These are phyloP conservation scores for Conchocele bisecta DNA, from an alignment of 2,888 invertebrate genomes.

Conservation along the genomic window DNA sequence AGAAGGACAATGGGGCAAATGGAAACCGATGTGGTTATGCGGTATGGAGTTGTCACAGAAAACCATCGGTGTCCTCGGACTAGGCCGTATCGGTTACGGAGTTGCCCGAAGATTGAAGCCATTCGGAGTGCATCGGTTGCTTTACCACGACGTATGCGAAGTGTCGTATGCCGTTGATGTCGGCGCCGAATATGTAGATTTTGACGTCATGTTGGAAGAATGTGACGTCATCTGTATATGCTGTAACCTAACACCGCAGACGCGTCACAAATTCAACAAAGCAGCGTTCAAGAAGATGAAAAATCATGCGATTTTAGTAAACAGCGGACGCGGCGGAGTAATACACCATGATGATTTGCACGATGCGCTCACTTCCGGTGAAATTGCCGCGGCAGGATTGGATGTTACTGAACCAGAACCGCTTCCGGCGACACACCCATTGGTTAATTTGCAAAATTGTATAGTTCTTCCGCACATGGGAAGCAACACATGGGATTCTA, in stretches of 20 bases:
- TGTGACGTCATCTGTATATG: slow-evolving; percentile 94
- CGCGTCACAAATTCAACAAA: slow-evolving; percentile 90
- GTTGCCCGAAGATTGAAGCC: slow-evolving; percentile 66
- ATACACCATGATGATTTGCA: slow-evolving; percentile 90
- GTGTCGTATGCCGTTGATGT: slow-evolving; percentile 83
- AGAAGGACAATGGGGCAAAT: slow-evolving; percentile 92
- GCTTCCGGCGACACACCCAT: slow-evolving; percentile 89
- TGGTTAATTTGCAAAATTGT: slow-evolving; percentile 91
- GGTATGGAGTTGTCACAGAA: slow-evolving; percentile 91
- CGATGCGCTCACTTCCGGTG: slow-evolving; percentile 88
- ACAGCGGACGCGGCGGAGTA: slow-evolving; percentile 88
- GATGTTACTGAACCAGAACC: slow-evolving; percentile 97
- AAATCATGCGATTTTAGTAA: slow-evolving; percentile 91
- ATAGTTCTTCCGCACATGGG: slow-evolving; percentile 94
- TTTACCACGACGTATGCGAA: slow-evolving; percentile 61
- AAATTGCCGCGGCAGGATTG: slow-evolving; percentile 92
- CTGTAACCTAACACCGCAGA: slow-evolving; percentile 90
- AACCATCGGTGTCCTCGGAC: slow-evolving; percentile 85
- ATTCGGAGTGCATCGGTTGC: slow-evolving; percentile 62
- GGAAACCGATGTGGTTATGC: slow-evolving; percentile 95
- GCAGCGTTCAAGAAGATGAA: slow-evolving; percentile 94
- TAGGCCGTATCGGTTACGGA: slow-evolving; percentile 80
- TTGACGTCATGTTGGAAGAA: slow-evolving; percentile 88
- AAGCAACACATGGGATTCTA: slow-evolving; percentile 90
- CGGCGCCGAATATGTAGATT: slow-evolving; percentile 87